Conservation (phyloP, 2,797 vertebrate genomes). For the Eulemur albifrons region DNA sequence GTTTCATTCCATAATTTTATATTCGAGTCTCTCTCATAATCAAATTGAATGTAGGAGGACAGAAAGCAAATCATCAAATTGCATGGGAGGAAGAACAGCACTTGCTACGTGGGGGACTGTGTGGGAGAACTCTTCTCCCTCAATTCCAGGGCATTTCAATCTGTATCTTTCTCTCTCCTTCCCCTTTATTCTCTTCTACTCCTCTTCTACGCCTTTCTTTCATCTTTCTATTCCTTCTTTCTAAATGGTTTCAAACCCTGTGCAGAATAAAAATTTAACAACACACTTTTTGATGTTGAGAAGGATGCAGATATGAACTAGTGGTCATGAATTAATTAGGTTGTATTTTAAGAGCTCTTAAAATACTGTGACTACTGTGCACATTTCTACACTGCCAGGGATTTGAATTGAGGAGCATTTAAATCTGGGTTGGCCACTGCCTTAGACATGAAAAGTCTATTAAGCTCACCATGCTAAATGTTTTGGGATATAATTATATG, state of each 20-base stretch:
- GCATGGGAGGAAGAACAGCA: rapidly evolving
- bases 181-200: not conserved
- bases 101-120: rapidly evolving
- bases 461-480: not conserved
- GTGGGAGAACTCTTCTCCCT: too few relatives aligned
- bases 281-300: not conserved
- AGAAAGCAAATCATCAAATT: rapidly evolving
- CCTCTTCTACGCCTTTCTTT: not conserved
- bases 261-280: not conserved
- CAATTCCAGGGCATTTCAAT: rapidly evolving
- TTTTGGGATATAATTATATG: not conserved
- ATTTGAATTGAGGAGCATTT: not conserved
- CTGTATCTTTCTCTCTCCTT: not conserved
- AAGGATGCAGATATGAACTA: not conserved
- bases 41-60: too few relatives aligned
- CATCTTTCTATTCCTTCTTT: not conserved
- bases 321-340: not conserved
- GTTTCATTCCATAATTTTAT: not conserved
- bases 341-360: not conserved
- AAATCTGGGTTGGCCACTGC: not conserved
- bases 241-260: not conserved
- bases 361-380: rapidly evolving
- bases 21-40: not conserved
- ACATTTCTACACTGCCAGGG: not conserved
- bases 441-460: not conserved